Base-by-base conservation (phyloP, 2,113 vertebrate genomes). In the Dipodomys spectabilis region DNA sequence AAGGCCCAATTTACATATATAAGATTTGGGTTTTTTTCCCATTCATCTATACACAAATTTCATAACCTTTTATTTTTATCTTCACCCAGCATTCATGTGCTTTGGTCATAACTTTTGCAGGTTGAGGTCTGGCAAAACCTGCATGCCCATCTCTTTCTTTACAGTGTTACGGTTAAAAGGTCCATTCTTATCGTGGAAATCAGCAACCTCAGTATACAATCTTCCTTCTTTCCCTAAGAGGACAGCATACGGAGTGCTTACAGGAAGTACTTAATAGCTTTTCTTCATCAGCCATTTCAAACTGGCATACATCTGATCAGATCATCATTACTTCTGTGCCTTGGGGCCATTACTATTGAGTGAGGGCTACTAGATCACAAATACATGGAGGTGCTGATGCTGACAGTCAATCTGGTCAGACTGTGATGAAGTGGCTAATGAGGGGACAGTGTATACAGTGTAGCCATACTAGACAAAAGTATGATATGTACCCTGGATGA, bases 391-490 rank as follows among this genome's bases (percentile, higher is more conserved):
- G 28, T 45, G 6, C 44, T 67, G 71, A 11, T 49, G 49, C 49
- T 12, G 12, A 20, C 16, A 53, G 16, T 20, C n/a, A 49, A 18
- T 8, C 62, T 9, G 27, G 1, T 20, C 6, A 72, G 39, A 27
- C 0, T 27, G 3, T 6, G 16, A 22, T 22, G 1, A 12, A n/a
- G 30, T 22, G 45, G 20, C n/a, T 18, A 20, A 8, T 2, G 23
- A 7, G 20, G 10, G 4, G 60, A 18, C 22, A 57, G 20, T 32
- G 12, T 15, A 30, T 19, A 64, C 30, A 53, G 10, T 16, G 19
- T 25, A 23, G 44, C 35, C 22, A 68, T 60, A 7, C 22, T 32
- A 23, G 11, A 28, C 23, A 32, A 72, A 78, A 74, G 39, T 13
- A 77, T 45, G 20, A 6, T 64, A 65, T 39, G 5, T 19, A 44